Evolutionary conservation across 2,113 vertebrate genomes (phyloP), one percentile per base, ranked within the genome.

Genomic region (Sakesphorus luctuosus): DNA sequence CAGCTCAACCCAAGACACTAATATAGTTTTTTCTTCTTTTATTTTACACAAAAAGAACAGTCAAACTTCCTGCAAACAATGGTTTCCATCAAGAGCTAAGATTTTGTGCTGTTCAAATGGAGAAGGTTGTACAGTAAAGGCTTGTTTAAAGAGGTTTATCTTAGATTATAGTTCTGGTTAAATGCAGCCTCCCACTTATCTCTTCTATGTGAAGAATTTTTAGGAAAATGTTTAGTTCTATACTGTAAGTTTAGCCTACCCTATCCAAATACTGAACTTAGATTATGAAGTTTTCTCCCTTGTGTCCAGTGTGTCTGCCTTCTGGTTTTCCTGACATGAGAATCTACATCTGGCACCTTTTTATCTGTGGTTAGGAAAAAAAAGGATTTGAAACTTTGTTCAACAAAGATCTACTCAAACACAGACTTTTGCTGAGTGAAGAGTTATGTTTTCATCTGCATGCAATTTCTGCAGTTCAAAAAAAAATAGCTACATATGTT

Each of bases 101-200:
- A 68, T 79, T 59, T 75, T 52, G 28, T 72, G 36, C 43, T 62
- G 16, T 87, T 92, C 14, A 79, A 76, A 79, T 36, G 31, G 13
- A 71, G 31, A 47, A 94, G 50, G 24, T 58, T 69, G 18, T 17
- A 46, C 46, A 87, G 35, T 43, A 92, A 89, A 65, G 26, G 13
- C 72, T 84, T 89, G 7, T 87, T 94, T 91, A 49, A 91, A 87
- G 58, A 79, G 13, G 7, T 55, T 81, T 93, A n/a, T 82, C n/a
- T 68, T 63, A 52, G 38, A 72, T 66, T 35, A 47, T 56, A 55
- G 35, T 75, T 65, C 53, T 87, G 38, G 46, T 79, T 85, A 90
- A 83, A 93, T 46, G 9, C 25, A 69, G 19, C n/a, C 23, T 87
- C 78, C 43, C 56, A 58, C 40, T 14, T 66, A 19, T 25, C 17